These are phyloP conservation scores for Apodemia zela DNA, from an alignment of 2,888 invertebrate species.

Conservation along the genomic window DNA sequence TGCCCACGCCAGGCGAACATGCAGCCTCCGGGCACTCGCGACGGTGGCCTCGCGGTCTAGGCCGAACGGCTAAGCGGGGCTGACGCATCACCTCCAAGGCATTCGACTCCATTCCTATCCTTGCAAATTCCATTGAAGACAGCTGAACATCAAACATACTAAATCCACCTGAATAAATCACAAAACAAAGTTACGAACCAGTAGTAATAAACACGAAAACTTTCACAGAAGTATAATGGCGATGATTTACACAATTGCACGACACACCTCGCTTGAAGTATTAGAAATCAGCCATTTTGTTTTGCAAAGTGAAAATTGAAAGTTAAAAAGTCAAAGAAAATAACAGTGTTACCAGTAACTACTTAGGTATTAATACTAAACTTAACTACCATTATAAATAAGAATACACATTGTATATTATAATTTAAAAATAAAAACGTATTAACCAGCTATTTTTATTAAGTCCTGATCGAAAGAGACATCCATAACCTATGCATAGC, in stretches of 20 bases:
- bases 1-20: conserved; percentile 68
- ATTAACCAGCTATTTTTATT: too few species aligned
- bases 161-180: conserved; percentile 75
- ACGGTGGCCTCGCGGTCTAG: conserved; percentile 62
- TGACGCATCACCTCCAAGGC: conserved; percentile 40
- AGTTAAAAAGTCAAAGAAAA: neutral
- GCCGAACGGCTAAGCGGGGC: conserved; percentile 47
- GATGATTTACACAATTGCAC: conserved; percentile 56
- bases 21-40: conserved; percentile 72
- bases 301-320: conserved; percentile 36
- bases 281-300: conserved; percentile 65
- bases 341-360: neutral
- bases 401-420: too few species aligned
- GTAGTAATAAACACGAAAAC: conserved; percentile 71
- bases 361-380: neutral
- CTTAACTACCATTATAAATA: neutral
- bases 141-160: conserved; percentile 67
- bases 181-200: conserved; percentile 80
- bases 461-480: too few species aligned
- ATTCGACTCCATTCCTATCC: conserved; percentile 38
- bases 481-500: too few species aligned
- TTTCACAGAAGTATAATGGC: conserved; percentile 73
- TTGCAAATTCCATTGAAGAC: conserved; percentile 36
- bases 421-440: too few species aligned
- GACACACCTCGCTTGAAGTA: conserved; percentile 71